Conservation (phyloP, 2,888 invertebrate genomes). For the Apantesis nais region DNA sequence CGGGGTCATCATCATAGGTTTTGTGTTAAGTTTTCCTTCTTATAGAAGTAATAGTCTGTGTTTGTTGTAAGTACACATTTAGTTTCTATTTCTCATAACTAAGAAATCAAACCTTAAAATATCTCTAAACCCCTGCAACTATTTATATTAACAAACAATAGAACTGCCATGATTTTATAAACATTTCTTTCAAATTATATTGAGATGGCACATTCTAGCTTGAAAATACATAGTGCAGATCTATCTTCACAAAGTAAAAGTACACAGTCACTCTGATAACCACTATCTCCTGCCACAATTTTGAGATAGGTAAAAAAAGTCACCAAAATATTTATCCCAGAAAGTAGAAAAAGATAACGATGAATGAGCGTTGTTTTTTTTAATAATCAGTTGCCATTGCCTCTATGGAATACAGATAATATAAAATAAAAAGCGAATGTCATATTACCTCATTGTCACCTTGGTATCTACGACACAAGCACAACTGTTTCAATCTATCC, state of each 20-base stretch:
- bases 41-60: too few relatives aligned
- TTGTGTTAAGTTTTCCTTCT: too few relatives aligned
- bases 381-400: neutral
- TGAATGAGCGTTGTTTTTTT: neutral
- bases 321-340: neutral
- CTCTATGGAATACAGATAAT: neutral
- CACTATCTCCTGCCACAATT: constrained; percentile 13
- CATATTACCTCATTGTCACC: constrained; percentile 71
- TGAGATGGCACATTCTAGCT: neutral
- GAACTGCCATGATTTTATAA: neutral
- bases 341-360: neutral
- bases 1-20: too few relatives aligned
- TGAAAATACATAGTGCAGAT: neutral
- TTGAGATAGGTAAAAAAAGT: constrained; percentile 8
- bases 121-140: neutral
- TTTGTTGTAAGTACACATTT: too few relatives aligned
- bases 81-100: neutral
- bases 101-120: constrained; percentile 4
- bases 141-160: constrained; percentile 5
- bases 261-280: neutral
- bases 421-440: constrained; percentile 3
- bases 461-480: constrained; percentile 73
- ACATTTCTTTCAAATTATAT: constrained; percentile 10
- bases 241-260: neutral
- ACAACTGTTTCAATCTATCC: constrained; percentile 76